phyloP scores from a whole-genome alignment of 2,888 invertebrate genomes.

The Allolobophora icterica region DNA sequence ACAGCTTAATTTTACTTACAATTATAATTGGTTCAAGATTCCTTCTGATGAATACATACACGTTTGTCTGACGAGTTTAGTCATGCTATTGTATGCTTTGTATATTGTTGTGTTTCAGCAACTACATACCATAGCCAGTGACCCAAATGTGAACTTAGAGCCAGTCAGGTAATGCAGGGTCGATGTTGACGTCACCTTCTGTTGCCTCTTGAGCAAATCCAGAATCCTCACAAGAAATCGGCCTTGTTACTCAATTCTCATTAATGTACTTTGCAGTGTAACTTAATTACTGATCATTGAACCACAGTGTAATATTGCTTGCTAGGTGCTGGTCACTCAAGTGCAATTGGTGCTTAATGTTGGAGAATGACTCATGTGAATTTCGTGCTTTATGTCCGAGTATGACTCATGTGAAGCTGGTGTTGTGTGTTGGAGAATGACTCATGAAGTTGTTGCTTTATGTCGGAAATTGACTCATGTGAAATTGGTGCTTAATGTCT shows the following conservation, averaged over 20 bases:
- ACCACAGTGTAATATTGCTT: not conserved
- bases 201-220: not conserved
- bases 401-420: too few relatives aligned
- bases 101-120: constrained; percentile 23
- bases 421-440: too few relatives aligned
- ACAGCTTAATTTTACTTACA: too few relatives aligned
- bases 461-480: too few relatives aligned
- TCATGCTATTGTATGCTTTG: not conserved
- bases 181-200: not conserved
- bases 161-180: not conserved
- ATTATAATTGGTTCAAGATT: too few relatives aligned
- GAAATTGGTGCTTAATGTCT: not conserved
- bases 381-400: too few relatives aligned
- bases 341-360: not conserved
- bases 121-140: not conserved
- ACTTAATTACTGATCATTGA: not conserved
- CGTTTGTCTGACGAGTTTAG: too few relatives aligned
- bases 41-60: too few relatives aligned
- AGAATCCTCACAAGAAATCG: not conserved
- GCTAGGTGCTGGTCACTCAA: not conserved
- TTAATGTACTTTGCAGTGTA: not conserved
- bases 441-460: too few relatives aligned
- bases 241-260: not conserved
- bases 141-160: not conserved
- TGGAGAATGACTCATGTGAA: too few relatives aligned